These are phyloP conservation scores for Psittacus erithacus DNA, from an alignment of 2,113 vertebrate genomes.

Conservation along the genomic window DNA sequence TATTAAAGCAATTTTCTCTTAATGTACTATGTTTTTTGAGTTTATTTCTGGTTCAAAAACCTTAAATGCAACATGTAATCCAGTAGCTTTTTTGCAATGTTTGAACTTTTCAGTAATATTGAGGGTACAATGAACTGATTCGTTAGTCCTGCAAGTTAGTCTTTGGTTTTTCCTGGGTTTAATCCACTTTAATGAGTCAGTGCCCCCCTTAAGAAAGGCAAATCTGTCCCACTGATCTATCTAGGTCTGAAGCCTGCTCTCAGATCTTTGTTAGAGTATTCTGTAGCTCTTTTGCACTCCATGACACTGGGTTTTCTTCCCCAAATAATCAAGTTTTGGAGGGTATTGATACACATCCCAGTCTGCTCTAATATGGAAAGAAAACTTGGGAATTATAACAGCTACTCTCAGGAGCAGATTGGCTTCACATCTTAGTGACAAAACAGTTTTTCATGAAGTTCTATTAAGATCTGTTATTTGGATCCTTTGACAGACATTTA, in stretches of 20 bases:
- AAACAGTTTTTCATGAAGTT: background rate
- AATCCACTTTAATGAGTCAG: background rate
- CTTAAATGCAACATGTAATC: background rate
- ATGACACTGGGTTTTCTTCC: background rate
- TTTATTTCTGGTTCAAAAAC: background rate
- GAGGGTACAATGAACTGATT: background rate
- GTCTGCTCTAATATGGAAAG: background rate
- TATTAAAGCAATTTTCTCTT: background rate
- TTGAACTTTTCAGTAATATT: background rate
- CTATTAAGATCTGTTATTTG: background rate
- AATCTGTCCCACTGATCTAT: background rate
- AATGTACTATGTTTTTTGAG: background rate
- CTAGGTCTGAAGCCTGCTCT: background rate
- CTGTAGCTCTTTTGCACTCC: background rate
- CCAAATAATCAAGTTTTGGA: background rate
- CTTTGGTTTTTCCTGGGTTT: background rate
- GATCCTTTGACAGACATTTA: background rate
- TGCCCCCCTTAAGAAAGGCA: background rate
- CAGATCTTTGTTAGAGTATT: background rate
- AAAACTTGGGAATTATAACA: background rate
- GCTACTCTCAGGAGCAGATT: background rate
- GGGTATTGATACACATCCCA: background rate
- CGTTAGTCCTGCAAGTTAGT: fast-evolving
- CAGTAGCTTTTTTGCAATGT: background rate
- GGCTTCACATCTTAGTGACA: background rate